These are phyloP conservation scores for Chrysina gloriosa DNA, from an alignment of 2,888 invertebrate species.

Conservation along the genomic window DNA sequence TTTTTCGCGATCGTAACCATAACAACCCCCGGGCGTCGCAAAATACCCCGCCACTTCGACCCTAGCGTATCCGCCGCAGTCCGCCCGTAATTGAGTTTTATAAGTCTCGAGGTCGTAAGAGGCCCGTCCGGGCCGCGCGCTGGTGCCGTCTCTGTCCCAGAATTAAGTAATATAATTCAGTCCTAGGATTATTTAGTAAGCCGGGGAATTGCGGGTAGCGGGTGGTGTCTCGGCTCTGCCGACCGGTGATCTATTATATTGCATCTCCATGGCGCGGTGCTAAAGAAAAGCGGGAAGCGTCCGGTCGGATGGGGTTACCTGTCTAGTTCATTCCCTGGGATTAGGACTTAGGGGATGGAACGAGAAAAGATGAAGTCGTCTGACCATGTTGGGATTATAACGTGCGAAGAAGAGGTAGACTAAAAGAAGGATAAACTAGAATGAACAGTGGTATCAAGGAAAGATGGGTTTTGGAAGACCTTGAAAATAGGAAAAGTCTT, in stretches of 20 bases:
- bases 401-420: too few species aligned
- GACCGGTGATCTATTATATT: conserved; percentile 16
- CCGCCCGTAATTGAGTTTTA: conserved; percentile 31
- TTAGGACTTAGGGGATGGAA: background rate
- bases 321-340: background rate
- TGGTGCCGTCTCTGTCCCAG: conserved; percentile 38
- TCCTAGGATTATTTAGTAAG: conserved; percentile 52
- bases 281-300: conserved; percentile 3
- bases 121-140: background rate
- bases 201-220: conserved; percentile 15
- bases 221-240: background rate
- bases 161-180: conserved; percentile 53
- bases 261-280: background rate
- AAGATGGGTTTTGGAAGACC: too few species aligned
- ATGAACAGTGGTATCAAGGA: too few species aligned
- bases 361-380: too few species aligned
- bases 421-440: too few species aligned
- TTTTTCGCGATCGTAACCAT: conserved; percentile 17
- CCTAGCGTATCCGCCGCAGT: background rate
- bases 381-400: too few species aligned
- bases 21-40: background rate
- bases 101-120: conserved; percentile 25
- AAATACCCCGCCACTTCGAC: background rate
- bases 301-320: background rate
- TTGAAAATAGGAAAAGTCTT: too few species aligned